phyloP scores from a whole-genome alignment of 2,797 vertebrate species.

The Falco biarmicus region DNA sequence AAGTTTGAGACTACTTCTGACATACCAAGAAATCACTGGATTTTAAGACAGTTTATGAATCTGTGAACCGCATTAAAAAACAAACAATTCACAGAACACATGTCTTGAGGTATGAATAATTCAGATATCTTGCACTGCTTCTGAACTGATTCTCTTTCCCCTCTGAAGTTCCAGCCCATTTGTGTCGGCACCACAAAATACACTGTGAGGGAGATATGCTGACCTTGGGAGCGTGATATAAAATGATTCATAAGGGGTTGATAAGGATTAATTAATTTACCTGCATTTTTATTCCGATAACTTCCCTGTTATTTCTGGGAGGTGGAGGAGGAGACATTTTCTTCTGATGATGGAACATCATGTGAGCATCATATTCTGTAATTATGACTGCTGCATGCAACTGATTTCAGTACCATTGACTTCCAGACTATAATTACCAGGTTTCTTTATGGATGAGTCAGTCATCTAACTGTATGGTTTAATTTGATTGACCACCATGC shows the following conservation, averaged over 20 bases:
- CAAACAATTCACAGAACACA: not conserved
- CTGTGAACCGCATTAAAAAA: not conserved
- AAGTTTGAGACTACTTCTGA: not conserved
- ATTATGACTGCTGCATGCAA: not conserved
- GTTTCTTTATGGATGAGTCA: slow-evolving; percentile 26
- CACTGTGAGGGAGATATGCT: not conserved
- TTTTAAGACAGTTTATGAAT: slow-evolving; percentile 7
- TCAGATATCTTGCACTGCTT: not conserved
- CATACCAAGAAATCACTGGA: not conserved
- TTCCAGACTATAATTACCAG: slow-evolving; percentile 15
- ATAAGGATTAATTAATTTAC: not conserved
- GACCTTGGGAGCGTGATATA: not conserved
- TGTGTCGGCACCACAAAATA: not conserved
- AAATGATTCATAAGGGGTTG: not conserved
- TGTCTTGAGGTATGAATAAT: not conserved
- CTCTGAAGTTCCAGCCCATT: not conserved
- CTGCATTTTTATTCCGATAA: not conserved
- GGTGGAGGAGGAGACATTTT: not conserved
- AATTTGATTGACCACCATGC: not conserved
- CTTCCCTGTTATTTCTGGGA: not conserved
- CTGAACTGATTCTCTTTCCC: not conserved
- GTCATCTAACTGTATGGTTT: slow-evolving; percentile 14
- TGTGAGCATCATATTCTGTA: not conserved
- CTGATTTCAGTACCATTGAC: not conserved
- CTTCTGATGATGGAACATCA: not conserved